Evolutionary conservation across 92 coral and sea anemone genomes (phyloP).

Genomic region (Isaurus tuberculatus): DNA sequence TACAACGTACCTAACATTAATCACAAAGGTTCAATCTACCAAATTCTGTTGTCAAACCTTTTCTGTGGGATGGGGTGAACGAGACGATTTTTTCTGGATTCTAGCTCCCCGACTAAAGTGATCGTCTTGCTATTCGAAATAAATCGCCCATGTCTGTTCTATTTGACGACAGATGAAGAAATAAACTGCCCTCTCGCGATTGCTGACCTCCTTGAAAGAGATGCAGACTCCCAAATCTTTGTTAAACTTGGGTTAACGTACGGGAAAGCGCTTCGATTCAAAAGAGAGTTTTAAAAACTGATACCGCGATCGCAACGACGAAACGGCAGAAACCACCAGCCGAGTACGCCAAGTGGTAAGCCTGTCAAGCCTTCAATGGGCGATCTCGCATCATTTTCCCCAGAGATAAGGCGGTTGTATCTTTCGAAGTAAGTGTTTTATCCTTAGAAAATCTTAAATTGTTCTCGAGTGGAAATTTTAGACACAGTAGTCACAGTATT

Average conservation of each 20-base stretch:
- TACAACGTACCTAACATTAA: no score
- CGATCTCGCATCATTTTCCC: slow-evolving; percentile 26
- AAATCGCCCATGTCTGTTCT: background rate
- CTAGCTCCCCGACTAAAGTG: no score
- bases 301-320: slow-evolving; percentile 10
- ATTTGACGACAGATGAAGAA: slow-evolving; percentile 58
- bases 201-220: slow-evolving; percentile 45
- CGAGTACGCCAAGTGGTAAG: background rate
- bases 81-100: no score
- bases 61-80: no score
- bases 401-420: slow-evolving; percentile 37
- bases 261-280: slow-evolving; percentile 56
- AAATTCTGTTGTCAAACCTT: no score
- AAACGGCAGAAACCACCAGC: slow-evolving; percentile 6
- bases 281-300: slow-evolving; percentile 32
- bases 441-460: background rate
- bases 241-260: slow-evolving; percentile 48
- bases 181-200: slow-evolving; percentile 41
- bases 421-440: slow-evolving; percentile 35
- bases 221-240: slow-evolving; percentile 56
- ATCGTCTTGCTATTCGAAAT: slow-evolving; percentile 15
- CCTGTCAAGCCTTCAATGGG: slow-evolving; percentile 17
- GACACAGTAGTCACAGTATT: slow-evolving; percentile 8
- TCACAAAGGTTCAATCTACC: no score
- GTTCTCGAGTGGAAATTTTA: slow-evolving; percentile 19